Evolutionary conservation across 2,113 vertebrate genomes (phyloP).

Genomic region (Caranx melampygus): DNA sequence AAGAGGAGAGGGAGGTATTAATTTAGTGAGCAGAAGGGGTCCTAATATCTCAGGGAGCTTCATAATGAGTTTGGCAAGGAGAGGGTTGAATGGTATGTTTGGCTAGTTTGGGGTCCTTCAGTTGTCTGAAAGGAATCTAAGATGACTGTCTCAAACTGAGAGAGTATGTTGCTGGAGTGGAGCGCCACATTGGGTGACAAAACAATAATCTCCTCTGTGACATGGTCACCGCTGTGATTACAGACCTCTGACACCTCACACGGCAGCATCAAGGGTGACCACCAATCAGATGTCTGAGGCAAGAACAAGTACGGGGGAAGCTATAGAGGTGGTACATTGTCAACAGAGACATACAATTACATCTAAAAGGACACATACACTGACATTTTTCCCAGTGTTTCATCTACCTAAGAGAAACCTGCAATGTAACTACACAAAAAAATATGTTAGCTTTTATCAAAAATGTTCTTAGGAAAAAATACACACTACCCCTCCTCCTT

Average conservation of each 20-base stretch:
- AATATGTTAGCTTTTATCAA: background rate
- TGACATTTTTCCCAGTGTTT: no score
- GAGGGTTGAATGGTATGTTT: background rate
- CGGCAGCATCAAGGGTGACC: conserved; percentile 17
- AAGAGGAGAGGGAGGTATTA: background rate
- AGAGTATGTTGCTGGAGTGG: conserved; percentile 6
- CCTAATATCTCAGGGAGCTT: conserved; percentile 8
- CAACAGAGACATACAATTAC: conserved; percentile 3
- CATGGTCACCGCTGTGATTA: conserved; percentile 43
- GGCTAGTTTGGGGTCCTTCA: conserved; percentile 1
- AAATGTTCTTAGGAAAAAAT: background rate
- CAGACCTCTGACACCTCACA: conserved; percentile 51
- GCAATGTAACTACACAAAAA: background rate
- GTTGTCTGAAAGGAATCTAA: conserved; percentile 23
- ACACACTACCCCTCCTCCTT: background rate
- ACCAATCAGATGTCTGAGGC: conserved; percentile 23
- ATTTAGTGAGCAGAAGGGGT: conserved; percentile 8
- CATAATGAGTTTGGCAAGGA: conserved; percentile 14
- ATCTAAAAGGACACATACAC: no score
- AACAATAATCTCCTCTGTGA: conserved; percentile 55
- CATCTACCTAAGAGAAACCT: background rate
- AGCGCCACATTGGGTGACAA: conserved; percentile 44
- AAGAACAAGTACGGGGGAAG: background rate
- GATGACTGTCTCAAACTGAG: conserved; percentile 18
- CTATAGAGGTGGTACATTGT: background rate